Base-by-base conservation (phyloP, 1,140 invertebrate genomes). In the Rhyzopertha dominica region DNA sequence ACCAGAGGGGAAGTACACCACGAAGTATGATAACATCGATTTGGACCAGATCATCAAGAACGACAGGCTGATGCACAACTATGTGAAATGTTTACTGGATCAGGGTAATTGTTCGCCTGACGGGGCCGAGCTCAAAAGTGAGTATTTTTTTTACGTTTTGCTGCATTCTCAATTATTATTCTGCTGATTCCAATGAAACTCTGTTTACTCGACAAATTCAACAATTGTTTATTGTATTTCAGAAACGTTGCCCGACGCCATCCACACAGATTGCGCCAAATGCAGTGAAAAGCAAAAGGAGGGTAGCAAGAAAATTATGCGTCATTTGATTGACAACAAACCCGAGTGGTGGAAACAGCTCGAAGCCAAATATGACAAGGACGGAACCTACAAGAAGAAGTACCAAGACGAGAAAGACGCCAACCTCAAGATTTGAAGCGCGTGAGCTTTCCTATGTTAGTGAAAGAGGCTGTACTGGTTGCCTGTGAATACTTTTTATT, bases 1-100 rank as follows among this genome's bases (percentile, higher is more conserved):
- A 25, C 49, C 54, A 12, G 67, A 65, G 1, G 71, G 74, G 0
- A 76, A 75, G 47, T 87, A 87, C 57, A 82, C 82, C 0, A 77
- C 74, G 13, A 85, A 81, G 63, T 87, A 78, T 54, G 85, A 87
- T 59, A 79, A 80, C 50, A 68, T 87, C 20, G 68, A 87, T 59
- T 16, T 87, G 9, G 74, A 85, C 25, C 73, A 80, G 47, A 80
- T 89, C 35, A 59, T 87, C 1, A 63, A 67, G 0, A 87, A 78
- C 40, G 76, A 82, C 1, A 70, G 84, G 23, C 65, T 89, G 12
- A 64, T 87, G 3, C 67, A 63, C 1, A 79, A 74, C 35, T 86
- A 87, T 50, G 62, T 73, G 5, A 75, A 84, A 42, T 89, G 85
- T 59, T 49, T 87, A 1, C 43, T 86, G 51, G 80, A 81, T 0